Percentiles rank a stretch among this genome's conserved stretches.
These are phyloP conservation scores for Macropis europaea DNA, from an alignment of 2,888 invertebrate species.

Conservation along the genomic window DNA sequence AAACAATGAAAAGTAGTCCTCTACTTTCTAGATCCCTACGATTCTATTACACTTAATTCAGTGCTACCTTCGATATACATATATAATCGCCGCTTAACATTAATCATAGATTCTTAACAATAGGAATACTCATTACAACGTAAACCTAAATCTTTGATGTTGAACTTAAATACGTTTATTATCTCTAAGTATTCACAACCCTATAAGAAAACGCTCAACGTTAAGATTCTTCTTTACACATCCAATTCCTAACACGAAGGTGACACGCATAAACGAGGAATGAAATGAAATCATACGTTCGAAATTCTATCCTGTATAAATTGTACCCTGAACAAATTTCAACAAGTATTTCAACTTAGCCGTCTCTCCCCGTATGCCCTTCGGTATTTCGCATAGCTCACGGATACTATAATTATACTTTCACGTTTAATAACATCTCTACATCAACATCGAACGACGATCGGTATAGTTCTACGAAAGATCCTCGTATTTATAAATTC, in stretches of 20 bases:
- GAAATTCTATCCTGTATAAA: conserved; percentile 16
- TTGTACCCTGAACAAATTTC: conserved; percentile 46
- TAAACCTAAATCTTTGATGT: conserved; percentile 56
- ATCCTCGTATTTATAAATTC: conserved; percentile 43
- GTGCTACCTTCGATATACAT: conserved; percentile 38
- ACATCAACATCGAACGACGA: conserved; percentile 49
- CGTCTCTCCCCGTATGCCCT: conserved; percentile 26
- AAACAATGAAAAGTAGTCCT: conserved; percentile 71
- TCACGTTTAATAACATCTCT: conserved; percentile 53
- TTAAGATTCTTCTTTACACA: conserved; percentile 30
- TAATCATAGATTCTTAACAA: conserved; percentile 51
- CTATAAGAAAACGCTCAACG: conserved; percentile 60
- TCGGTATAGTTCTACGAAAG: conserved; percentile 50
- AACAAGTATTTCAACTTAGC: conserved; percentile 51
- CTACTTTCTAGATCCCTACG: conserved; percentile 55
- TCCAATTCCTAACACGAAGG: conserved; percentile 44
- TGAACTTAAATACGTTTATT: conserved; percentile 69
- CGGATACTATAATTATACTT: conserved; percentile 46
- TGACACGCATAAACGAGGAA: conserved; percentile 43
- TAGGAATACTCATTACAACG: conserved; percentile 49
- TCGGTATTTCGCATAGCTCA: conserved; percentile 16
- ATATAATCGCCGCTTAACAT: conserved; percentile 53
- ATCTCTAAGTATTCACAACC: conserved; percentile 70
- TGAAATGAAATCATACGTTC: conserved; percentile 27
- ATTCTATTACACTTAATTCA: conserved; percentile 40